Conservation (phyloP, 2,797 vertebrate species). For the Mormyrus hasselquistii region DNA sequence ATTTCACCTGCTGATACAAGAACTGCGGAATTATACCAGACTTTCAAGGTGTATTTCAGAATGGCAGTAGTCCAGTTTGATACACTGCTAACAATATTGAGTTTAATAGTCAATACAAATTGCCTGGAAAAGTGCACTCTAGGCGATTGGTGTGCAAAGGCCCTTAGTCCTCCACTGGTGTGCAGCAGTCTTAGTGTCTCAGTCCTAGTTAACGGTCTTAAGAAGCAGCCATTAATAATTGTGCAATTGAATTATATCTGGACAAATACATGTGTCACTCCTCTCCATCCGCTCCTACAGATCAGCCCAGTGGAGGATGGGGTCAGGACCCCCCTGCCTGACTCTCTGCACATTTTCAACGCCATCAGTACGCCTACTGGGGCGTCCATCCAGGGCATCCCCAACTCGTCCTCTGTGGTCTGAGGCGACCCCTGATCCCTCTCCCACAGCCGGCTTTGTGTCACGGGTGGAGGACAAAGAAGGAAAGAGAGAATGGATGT, state of each 20-base stretch:
- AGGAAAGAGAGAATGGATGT: background rate
- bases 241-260: background rate
- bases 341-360: conserved; percentile 90
- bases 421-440: conserved; percentile 52
- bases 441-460: background rate
- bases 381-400: conserved; percentile 71
- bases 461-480: background rate
- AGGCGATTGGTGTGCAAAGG: background rate
- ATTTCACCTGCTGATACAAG: background rate
- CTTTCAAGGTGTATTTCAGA: background rate
- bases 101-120: background rate
- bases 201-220: background rate
- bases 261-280: background rate
- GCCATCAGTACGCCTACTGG: conserved; percentile 88
- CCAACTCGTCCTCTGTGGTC: conserved; percentile 73
- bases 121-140: background rate
- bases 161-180: background rate
- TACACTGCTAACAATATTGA: background rate
- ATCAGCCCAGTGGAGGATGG: conserved; percentile 76
- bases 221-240: background rate
- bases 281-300: conserved; percentile 50
- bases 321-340: conserved; percentile 71
- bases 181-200: background rate
- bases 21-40: background rate
- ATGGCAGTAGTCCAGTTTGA: background rate